Evolutionary conservation across 2,888 invertebrate species (phyloP).

Genomic region (Cerceris rybyensis): DNA sequence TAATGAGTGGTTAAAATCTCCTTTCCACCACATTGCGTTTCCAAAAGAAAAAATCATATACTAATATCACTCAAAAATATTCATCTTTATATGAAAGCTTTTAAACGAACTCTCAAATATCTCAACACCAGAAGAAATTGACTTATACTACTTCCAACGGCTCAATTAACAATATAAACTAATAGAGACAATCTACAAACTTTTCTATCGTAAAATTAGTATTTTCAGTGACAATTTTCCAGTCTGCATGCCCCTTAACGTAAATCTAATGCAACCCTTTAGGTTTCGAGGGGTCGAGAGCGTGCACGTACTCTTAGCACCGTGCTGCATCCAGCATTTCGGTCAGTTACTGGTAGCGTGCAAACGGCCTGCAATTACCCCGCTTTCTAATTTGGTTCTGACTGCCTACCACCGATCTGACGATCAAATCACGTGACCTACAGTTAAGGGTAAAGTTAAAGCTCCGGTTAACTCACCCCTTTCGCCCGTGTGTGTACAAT

Average conservation of each 20-base stretch:
- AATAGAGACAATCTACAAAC: no score
- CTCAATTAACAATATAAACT: no score
- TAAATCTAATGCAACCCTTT: conserved; percentile 49
- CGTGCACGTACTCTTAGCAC: conserved; percentile 39
- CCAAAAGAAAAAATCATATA: no score
- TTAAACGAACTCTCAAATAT: no score
- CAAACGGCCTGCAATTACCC: conserved; percentile 77
- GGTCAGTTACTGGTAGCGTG: conserved; percentile 75
- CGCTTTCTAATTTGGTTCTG: conserved; percentile 77
- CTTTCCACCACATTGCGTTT: no score
- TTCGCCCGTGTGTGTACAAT: conserved; percentile 1
- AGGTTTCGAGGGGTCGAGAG: conserved; percentile 25
- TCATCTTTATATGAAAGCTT: no score
- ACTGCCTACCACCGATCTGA: conserved; percentile 70
- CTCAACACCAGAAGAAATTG: no score
- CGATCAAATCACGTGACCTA: conserved; percentile 77
- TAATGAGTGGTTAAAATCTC: no score
- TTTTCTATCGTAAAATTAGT: no score
- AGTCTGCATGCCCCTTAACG: conserved; percentile 30
- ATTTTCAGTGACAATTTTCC: no score
- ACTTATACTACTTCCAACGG: no score
- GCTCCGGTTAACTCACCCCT: conserved; percentile 48
- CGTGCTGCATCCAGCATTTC: conserved; percentile 66
- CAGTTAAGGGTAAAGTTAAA: conserved; percentile 66
- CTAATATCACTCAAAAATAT: no score